These are phyloP conservation scores for Phainopepla nitens DNA, from an alignment of 2,113 vertebrate species.

Conservation along the genomic window DNA sequence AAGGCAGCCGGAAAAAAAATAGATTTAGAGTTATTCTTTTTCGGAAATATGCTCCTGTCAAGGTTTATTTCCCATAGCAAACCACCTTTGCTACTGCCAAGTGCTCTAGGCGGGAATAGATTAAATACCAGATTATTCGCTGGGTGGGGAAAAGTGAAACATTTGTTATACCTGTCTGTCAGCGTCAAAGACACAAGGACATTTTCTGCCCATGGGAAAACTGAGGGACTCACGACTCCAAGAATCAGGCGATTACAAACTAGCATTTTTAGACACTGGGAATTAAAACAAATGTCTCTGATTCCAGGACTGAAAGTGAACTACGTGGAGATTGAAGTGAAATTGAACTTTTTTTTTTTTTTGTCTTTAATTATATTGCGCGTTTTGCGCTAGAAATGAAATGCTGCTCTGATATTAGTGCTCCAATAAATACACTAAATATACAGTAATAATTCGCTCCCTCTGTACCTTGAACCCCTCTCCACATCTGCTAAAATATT, in stretches of 20 bases:
- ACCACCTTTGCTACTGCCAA: constrained; percentile 62
- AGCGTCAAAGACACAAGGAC: neutral
- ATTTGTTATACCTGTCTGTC: neutral
- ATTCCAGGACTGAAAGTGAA: neutral
- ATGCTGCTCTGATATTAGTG: neutral
- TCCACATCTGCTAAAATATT: neutral
- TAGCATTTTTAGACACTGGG: neutral
- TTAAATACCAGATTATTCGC: constrained; percentile 52
- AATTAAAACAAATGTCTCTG: neutral
- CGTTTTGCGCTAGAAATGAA: neutral
- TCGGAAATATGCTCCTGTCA: constrained; percentile 71
- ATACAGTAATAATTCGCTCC: neutral
- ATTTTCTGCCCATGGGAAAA: neutral
- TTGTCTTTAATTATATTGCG: neutral
- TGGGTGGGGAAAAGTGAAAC: constrained; percentile 12
- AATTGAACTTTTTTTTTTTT: neutral
- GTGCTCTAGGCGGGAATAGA: constrained; percentile 40
- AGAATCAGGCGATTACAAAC: neutral
- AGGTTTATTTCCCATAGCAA: constrained; percentile 75
- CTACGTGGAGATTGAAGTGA: neutral
- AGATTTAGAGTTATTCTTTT: constrained; percentile 37
- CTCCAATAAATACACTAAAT: neutral
- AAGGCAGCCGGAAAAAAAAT: neutral
- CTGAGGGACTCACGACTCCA: neutral
- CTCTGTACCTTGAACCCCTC: neutral